phyloP scores from a whole-genome alignment of 64 coral and sea anemone genomes.

The Montipora efflorescens region DNA sequence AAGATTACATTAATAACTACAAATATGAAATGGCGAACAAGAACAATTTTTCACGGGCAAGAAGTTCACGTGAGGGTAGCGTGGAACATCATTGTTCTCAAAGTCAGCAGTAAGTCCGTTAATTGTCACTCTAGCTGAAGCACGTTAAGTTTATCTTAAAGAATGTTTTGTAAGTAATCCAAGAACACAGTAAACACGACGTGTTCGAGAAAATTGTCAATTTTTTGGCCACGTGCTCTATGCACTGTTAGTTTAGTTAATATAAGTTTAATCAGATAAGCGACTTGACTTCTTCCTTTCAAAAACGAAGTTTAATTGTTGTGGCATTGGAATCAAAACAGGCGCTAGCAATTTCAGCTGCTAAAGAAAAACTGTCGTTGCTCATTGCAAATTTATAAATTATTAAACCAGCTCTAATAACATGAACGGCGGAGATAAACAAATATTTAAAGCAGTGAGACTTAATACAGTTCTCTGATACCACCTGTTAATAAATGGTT shows the following conservation, averaged over 20 bases:
- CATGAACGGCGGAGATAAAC: neutral
- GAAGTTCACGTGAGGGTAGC: slow-evolving; percentile 8
- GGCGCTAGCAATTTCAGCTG: neutral
- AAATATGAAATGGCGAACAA: no score
- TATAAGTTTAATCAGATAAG: neutral
- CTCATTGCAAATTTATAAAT: slow-evolving; percentile 11
- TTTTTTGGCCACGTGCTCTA: neutral
- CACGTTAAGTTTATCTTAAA: neutral
- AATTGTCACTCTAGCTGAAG: neutral
- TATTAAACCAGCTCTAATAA: neutral
- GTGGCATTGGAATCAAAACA: neutral
- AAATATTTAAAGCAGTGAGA: neutral
- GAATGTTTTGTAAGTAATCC: neutral
- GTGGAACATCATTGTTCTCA: neutral
- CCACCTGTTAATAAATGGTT: slow-evolving; percentile 11
- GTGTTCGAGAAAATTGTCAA: no score
- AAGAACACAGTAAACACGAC: neutral
- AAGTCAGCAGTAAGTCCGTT: neutral
- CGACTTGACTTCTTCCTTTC: no score
- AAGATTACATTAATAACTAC: no score
- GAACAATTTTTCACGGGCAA: no score
- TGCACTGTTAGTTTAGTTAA: neutral
- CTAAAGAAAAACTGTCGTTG: neutral
- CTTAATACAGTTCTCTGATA: neutral
- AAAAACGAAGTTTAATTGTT: no score